A percentile compares a stretch with the other conserved stretches of the same genome.
These are phyloP conservation scores for Formica exsecta DNA, from an alignment of 1,140 invertebrate species.

Conservation along the genomic window DNA sequence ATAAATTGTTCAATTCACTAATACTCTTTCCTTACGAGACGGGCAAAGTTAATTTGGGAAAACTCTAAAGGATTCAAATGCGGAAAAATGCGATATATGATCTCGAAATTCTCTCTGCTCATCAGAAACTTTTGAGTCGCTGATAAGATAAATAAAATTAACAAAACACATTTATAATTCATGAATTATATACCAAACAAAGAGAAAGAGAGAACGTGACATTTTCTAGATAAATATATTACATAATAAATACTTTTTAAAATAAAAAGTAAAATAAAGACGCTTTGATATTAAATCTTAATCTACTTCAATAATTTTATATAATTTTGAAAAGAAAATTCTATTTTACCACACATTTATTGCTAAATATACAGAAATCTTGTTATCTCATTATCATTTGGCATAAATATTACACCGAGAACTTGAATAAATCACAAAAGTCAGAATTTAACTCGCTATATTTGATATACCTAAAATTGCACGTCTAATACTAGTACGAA, in stretches of 20 bases:
- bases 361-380: not conserved
- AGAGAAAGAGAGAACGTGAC: not conserved
- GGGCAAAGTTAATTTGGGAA: constrained; percentile 31
- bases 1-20: constrained; percentile 48
- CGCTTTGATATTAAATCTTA: not conserved
- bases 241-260: not conserved
- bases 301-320: not conserved
- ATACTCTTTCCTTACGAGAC: constrained; percentile 14
- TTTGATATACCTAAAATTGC: not conserved
- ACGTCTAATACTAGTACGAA: not conserved
- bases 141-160: not conserved
- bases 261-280: not conserved
- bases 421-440: not conserved
- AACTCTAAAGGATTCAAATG: constrained; percentile 23
- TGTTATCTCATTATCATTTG: not conserved
- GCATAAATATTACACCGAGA: not conserved
- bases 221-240: not conserved
- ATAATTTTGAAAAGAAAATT: not conserved
- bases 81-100: not conserved
- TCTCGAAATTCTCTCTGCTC: not conserved
- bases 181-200: not conserved
- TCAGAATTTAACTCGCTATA: not conserved
- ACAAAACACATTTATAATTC: not conserved
- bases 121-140: not conserved
- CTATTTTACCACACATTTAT: not conserved